phyloP scores from a whole-genome alignment of 2,888 invertebrate species.

The Synanthedon tipuliformis region DNA sequence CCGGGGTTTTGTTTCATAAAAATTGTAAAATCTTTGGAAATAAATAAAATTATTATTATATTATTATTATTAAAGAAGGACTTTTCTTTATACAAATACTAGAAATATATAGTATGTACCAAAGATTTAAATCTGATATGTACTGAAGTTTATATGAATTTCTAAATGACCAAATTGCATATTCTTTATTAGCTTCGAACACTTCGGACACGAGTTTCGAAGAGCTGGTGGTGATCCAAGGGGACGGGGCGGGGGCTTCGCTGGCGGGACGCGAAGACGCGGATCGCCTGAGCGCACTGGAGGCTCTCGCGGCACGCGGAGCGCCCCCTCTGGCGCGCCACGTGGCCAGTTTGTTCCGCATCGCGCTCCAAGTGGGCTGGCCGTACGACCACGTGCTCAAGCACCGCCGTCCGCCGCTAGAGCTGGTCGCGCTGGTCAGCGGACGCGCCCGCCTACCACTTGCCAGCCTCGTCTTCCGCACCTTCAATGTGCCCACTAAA shows the following conservation, averaged over 20 bases:
- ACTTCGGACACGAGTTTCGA: conserved; percentile 60
- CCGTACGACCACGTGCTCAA: conserved; percentile 54
- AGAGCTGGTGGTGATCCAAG: conserved; percentile 56
- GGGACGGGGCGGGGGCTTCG: conserved; percentile 37
- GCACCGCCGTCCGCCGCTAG: conserved; percentile 50
- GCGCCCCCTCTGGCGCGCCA: conserved; percentile 49
- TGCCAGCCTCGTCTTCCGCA: conserved; percentile 58
- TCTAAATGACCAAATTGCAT: conserved; percentile 1
- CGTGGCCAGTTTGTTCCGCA: conserved; percentile 53
- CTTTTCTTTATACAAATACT: too few relatives aligned
- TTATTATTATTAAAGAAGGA: too few relatives aligned
- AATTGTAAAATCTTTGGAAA: too few relatives aligned
- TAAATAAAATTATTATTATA: too few relatives aligned
- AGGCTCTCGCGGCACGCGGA: conserved; percentile 50
- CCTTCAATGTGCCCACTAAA: conserved; percentile 54
- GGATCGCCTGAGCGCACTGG: conserved; percentile 50
- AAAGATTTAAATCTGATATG: too few relatives aligned
- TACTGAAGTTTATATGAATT: neutral
- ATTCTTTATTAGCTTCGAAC: conserved; percentile 35
- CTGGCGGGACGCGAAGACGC: conserved; percentile 56
- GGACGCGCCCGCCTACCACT: conserved; percentile 57
- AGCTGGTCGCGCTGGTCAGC: conserved; percentile 59
- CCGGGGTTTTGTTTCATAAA: too few relatives aligned
- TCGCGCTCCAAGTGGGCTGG: conserved; percentile 61
- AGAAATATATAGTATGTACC: too few relatives aligned